Evolutionary conservation across 1,140 invertebrate genomes (phyloP).

Genomic region (Mactra quadrangularis): DNA sequence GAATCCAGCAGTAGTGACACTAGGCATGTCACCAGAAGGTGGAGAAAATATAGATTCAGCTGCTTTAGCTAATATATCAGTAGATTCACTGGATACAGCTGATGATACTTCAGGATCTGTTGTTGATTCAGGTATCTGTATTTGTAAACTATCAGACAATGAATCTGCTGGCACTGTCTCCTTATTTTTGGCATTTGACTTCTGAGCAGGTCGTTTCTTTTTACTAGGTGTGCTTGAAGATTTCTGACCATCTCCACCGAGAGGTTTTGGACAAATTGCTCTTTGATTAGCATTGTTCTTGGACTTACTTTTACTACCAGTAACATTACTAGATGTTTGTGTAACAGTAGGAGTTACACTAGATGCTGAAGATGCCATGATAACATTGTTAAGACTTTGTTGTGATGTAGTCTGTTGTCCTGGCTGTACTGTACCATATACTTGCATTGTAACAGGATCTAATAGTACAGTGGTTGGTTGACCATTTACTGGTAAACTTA

Average conservation of each 20-base stretch:
- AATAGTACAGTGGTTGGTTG: conserved; percentile 76
- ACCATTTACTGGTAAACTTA: conserved; percentile 74
- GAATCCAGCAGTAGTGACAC: conserved; percentile 69
- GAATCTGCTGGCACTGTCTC: conserved; percentile 47
- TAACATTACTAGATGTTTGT: not conserved
- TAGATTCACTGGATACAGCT: conserved; percentile 56
- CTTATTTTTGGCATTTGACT: conserved; percentile 48
- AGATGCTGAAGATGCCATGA: not conserved
- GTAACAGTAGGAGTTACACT: not conserved
- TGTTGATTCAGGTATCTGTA: conserved; percentile 60
- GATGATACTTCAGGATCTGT: conserved; percentile 50
- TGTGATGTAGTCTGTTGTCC: conserved; percentile 43
- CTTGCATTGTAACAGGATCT: conserved; percentile 77
- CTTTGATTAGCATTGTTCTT: conserved; percentile 66
- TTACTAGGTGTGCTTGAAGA: not conserved
- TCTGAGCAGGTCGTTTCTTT: conserved; percentile 47
- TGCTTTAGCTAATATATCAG: conserved; percentile 83
- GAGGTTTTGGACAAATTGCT: conserved; percentile 72
- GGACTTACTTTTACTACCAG: conserved; percentile 53
- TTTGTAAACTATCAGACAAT: conserved; percentile 50
- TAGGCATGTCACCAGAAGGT: conserved; percentile 69
- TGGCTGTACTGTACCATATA: conserved; percentile 71
- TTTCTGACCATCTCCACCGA: conserved; percentile 48
- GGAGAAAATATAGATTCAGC: conserved; percentile 83
- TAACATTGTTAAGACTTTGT: not conserved